These are phyloP conservation scores for Canis aureus DNA, from an alignment of 2,113 vertebrate species.

Conservation along the genomic window DNA sequence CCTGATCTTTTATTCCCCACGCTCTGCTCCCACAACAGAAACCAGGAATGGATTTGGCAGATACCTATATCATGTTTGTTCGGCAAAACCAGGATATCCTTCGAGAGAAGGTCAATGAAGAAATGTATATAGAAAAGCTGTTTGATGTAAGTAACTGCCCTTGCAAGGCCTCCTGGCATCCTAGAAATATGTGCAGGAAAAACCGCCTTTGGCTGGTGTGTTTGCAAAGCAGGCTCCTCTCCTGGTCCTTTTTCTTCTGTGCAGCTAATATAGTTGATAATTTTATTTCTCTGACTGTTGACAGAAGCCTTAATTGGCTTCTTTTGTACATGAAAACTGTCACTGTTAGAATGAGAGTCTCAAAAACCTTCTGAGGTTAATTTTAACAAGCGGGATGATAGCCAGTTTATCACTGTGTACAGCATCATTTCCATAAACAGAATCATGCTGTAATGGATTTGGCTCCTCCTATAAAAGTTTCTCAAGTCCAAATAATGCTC, in stretches of 20 bases:
- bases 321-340: slow-evolving; percentile 25
- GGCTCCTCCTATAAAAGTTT: background rate
- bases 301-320: slow-evolving; percentile 67
- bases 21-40: slow-evolving; percentile 89
- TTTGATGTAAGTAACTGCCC: slow-evolving; percentile 95
- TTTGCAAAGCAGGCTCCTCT: slow-evolving; percentile 2
- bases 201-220: slow-evolving; percentile 56
- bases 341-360: slow-evolving; percentile 60
- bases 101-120: slow-evolving; percentile 95
- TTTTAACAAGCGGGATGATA: slow-evolving; percentile 62
- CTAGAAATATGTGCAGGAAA: background rate
- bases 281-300: slow-evolving; percentile 54
- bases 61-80: slow-evolving; percentile 97
- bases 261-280: background rate
- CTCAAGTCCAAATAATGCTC: background rate
- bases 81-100: slow-evolving; percentile 98
- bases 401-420: slow-evolving; percentile 1
- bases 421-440: background rate
- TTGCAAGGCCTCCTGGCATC: slow-evolving; percentile 49
- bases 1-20: background rate
- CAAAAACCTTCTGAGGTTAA: slow-evolving; percentile 41
- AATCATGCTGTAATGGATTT: background rate
- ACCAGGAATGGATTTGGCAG: slow-evolving; percentile 97
- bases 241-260: slow-evolving; percentile 48
- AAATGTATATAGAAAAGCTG: slow-evolving; percentile 95